Evolutionary conservation across 1,140 invertebrate species (phyloP).

Genomic region (Lepidurus apus): DNA sequence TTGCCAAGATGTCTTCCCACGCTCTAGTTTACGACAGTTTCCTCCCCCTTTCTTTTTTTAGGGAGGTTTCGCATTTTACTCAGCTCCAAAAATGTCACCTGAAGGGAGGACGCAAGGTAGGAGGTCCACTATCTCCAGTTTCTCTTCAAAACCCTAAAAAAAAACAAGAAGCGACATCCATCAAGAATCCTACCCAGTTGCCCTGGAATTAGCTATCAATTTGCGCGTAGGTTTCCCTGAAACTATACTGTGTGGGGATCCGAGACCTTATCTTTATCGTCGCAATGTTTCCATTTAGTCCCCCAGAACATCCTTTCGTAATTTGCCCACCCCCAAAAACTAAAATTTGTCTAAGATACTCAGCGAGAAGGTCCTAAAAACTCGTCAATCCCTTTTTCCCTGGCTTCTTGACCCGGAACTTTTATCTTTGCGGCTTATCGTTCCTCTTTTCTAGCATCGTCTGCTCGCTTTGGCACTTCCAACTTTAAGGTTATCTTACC

Average conservation of each 20-base stretch:
- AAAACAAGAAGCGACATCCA: neutral
- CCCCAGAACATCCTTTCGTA: neutral
- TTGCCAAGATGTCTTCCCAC: neutral
- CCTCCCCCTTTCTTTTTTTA: neutral
- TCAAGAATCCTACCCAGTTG: neutral
- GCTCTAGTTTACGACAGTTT: slow-evolving; percentile 1
- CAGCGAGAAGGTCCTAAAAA: neutral
- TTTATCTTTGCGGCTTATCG: neutral
- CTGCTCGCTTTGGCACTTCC: neutral
- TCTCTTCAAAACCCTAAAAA: neutral
- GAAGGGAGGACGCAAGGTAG: neutral
- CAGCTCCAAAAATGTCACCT: neutral
- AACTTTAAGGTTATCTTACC: too few relatives aligned
- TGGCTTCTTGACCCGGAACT: neutral
- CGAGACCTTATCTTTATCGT: slow-evolving; percentile 2
- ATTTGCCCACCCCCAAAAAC: neutral
- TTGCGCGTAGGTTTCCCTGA: neutral
- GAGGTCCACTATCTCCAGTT: neutral
- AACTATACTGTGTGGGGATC: neutral
- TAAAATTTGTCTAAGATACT: neutral
- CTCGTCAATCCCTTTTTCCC: neutral
- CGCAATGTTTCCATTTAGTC: slow-evolving; percentile 3
- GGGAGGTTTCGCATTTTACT: neutral
- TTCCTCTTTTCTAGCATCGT: neutral
- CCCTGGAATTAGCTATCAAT: neutral